Base-by-base conservation (phyloP, 2,113 vertebrate genomes). In the Hippocampus abdominalis region DNA sequence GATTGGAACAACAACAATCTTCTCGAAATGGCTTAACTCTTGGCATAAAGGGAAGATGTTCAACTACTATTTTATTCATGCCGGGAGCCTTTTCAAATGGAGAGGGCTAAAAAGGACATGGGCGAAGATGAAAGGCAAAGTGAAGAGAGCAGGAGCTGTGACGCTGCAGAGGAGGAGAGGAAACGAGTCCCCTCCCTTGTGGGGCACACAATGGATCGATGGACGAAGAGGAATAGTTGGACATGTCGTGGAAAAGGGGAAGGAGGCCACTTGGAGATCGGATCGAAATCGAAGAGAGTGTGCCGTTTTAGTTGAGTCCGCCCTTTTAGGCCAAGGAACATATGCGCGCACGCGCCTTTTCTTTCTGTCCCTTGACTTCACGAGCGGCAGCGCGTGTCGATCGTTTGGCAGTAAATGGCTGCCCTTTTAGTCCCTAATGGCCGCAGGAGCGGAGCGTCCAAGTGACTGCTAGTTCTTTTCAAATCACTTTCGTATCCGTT, bases 401-500 rank as follows among this genome's bases (percentile, higher is more conserved):
- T 81, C 75, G 79, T 72, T 44, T 32, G 68, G 76, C 78, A 82
- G 69, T 84, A 88, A 90, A 81, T 79, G 80, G 73, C 77, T 75
- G 85, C 68, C 74, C 82, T 88, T 83, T 88, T 72, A 81, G 76
- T 56, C 69, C 83, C 79, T 88, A 85, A 89, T 86, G 79, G 84
- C 73, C 32, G 36, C 57, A 70, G 67, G 61, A 68, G 65, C 62
- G 32, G 32, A 81, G 69, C 66, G 1, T 1, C 60, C 39, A 62
- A 72, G 76, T 76, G 72, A 74, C 46, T 61, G 60, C 42, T 21
- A 54, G 63, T 72, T 79, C 63, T 69, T 64, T 51, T 23, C 69
- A 75, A 36, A n/a, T 13, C 12, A 3, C 40, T 72, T 36, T 62
- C 16, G 25, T 20, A 27, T 10, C 15, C 11, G 39, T 63, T 39